phyloP scores from a whole-genome alignment of 2,797 vertebrate genomes.

The Lepidocolaptes lacrymiger region DNA sequence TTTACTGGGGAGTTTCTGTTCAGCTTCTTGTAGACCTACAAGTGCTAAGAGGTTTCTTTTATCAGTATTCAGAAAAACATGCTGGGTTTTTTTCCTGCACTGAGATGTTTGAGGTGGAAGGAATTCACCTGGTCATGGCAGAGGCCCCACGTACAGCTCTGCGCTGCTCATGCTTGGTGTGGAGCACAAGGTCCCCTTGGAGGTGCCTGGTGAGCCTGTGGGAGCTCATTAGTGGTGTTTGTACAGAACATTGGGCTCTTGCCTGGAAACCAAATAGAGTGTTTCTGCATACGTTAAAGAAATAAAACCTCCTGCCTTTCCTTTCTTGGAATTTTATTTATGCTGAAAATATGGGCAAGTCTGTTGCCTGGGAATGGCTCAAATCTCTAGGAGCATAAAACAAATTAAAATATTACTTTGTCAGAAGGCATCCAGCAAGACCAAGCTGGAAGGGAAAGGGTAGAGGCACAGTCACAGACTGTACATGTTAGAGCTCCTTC shows the following conservation, averaged over 20 bases:
- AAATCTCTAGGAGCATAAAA: neutral
- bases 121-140: neutral
- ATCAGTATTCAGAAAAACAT: neutral
- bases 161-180: fast-evolving
- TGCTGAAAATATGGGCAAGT: neutral
- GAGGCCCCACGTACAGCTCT: neutral
- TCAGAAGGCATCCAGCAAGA: neutral
- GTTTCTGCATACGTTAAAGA: neutral
- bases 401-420: neutral
- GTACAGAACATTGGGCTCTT: neutral
- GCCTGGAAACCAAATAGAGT: neutral
- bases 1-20: neutral
- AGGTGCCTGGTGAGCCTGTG: neutral
- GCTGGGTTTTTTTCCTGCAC: neutral
- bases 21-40: neutral
- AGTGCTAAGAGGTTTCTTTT: neutral
- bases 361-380: neutral
- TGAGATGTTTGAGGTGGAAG: neutral
- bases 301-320: neutral
- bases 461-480: neutral
- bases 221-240: neutral
- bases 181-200: neutral
- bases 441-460: neutral
- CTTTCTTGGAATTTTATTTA: neutral
- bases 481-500: neutral